Percentiles rank a stretch among this genome's conserved stretches.
Evolutionary conservation across 2,113 vertebrate species (phyloP).

Genomic region (Madoqua kirkii): DNA sequence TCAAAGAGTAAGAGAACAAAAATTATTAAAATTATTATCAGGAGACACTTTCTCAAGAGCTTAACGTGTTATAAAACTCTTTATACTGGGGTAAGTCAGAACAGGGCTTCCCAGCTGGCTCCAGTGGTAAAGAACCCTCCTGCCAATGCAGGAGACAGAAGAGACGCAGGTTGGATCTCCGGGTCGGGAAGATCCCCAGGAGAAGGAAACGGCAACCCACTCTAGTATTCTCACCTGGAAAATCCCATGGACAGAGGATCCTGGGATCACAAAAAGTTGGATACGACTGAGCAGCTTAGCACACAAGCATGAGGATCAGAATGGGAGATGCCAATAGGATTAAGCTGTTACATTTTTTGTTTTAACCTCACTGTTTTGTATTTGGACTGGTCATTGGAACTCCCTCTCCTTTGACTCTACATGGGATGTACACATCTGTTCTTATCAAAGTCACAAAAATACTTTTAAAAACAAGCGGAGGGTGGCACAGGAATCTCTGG

Average conservation of each 20-base stretch:
- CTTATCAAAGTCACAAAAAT: constrained; percentile 13
- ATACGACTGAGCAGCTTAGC: neutral
- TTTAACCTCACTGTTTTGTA: constrained; percentile 23
- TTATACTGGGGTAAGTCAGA: neutral
- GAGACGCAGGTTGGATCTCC: neutral
- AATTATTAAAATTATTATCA: constrained; percentile 2
- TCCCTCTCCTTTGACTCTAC: neutral
- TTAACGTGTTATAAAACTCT: neutral
- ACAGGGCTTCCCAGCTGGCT: neutral
- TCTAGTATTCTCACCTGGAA: neutral
- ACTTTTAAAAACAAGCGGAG: constrained; percentile 64
- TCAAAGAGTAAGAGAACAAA: neutral
- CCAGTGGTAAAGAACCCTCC: neutral
- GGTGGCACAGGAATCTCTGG: constrained; percentile 37
- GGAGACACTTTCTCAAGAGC: neutral
- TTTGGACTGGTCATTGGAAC: neutral
- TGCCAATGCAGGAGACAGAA: neutral
- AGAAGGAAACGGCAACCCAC: neutral
- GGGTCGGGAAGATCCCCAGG: neutral
- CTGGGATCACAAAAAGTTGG: neutral
- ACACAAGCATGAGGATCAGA: neutral
- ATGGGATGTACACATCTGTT: neutral
- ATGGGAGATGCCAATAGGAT: neutral
- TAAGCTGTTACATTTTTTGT: constrained; percentile 10
- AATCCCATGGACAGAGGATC: neutral